Base-by-base conservation (phyloP, 2,888 invertebrate species). In the Clusia tigrina region DNA sequence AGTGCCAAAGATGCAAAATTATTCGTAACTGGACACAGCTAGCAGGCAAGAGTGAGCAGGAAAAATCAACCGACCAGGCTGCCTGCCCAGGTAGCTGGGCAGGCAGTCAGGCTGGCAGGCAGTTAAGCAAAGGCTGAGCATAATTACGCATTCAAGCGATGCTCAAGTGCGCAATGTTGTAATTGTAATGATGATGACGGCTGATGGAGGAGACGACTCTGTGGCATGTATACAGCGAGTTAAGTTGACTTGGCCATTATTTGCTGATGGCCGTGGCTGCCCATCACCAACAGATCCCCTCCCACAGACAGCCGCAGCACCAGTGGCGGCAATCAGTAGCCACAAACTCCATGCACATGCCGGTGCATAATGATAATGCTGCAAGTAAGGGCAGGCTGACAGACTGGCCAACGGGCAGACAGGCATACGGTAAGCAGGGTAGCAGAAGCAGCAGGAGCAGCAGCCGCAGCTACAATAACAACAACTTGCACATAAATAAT, bases 401-500 rank as follows among this genome's bases (percentile, higher is more conserved):
- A 22, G 10, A 20, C 6, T 9, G 1, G 20, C 3, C 32, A 18
- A 24, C n/a, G 23, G 55, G 48, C 26, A 48, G 17, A 22, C 23
- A 53, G 23, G 20, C 53, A 53, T 18, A 9, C 52, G 23, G 20
- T 12, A 9, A 48, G 32, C 6, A 32, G 25, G 17, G 20, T n/a
- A 3, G 46, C 37, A 37, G 18, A 0, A 53, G 20, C 52, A 58
- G 48, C 48, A 48, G 22, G 22, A 48, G 22, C 48, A n/a, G n/a
- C n/a, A n/a, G n/a, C n/a, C n/a, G n/a, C n/a, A n/a, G 22, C 48
- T 20, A 48, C 48, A 48, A 48, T n/a, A n/a, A n/a, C n/a, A 48
- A 22, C 6, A 48, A 48, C 48, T 48, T 48, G 48, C 48, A 74
- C 77, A 78, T 78, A 77, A 75, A 78, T 78, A 75, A 75, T 75